phyloP scores from a whole-genome alignment of 2,113 vertebrate genomes.

The Scopus umbretta region DNA sequence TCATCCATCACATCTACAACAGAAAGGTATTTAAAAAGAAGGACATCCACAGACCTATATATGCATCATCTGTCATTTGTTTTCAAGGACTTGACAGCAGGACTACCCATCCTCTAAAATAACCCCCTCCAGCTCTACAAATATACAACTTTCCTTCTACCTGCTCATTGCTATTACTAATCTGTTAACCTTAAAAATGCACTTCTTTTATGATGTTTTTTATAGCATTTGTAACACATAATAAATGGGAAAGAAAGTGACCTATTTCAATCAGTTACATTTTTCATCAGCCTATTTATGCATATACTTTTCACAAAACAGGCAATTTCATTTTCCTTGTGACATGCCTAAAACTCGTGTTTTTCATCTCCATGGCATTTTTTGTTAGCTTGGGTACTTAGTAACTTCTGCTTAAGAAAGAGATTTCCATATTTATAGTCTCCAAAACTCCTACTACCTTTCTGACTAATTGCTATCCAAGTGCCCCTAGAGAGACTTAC shows the following conservation, averaged over 20 bases:
- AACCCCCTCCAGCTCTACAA: neutral
- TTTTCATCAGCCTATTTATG: neutral
- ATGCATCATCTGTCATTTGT: too few species aligned
- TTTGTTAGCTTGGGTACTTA: neutral
- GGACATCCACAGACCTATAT: neutral
- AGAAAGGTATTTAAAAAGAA: neutral
- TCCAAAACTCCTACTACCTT: neutral
- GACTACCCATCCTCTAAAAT: neutral
- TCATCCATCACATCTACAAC: constrained; percentile 93
- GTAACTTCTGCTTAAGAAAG: neutral
- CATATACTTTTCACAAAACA: neutral
- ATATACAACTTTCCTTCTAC: neutral
- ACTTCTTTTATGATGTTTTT: neutral
- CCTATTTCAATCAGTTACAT: neutral
- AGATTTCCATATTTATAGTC: neutral
- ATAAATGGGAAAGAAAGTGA: neutral
- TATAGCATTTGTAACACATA: neutral
- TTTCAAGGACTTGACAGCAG: neutral
- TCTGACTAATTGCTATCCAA: neutral
- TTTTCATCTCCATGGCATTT: neutral
- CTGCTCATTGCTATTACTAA: neutral
- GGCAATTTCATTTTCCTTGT: neutral
- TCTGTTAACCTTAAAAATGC: too few species aligned
- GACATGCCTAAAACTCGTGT: neutral
- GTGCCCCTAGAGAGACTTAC: constrained; percentile 61